Base-by-base conservation (phyloP, 2,797 vertebrate species). In the Mus spretus region DNA sequence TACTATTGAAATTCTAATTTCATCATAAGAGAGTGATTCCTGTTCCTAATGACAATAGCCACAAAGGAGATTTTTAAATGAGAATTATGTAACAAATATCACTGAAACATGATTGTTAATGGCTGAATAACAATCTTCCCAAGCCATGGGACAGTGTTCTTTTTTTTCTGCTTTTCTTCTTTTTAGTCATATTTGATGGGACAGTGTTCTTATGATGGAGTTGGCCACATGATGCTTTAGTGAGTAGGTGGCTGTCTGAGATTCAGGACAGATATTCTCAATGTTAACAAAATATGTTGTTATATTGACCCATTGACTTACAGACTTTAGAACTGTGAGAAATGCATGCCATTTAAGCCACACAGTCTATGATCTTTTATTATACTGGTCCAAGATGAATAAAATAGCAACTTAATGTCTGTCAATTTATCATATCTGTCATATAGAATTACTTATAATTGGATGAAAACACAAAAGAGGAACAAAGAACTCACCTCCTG, bases 401-500 rank as follows among this genome's bases (percentile, higher is more conserved):
- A 83, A 83, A 87, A 91, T 9, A 70, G 67, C 19, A 70, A 70
- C 95, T 92, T 81, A 80, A 83, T 95, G 79, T n/a, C 57, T 97
- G 78, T 90, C 74, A 95, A 90, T 85, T 94, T 77, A 94, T 95
- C 47, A 50, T 63, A 85, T 85, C 50, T 89, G 94, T 94, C 86
- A 77, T 61, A 89, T 47, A 80, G 14, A 88, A 92, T 92, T 97
- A 86, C 61, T 91, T 95, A 90, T 37, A 74, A 89, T 15, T 89
- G 34, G 37, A 96, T n/a, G 7, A 89, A 95, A 97, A 97, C 40
- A 70, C 34, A 72, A 87, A 89, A 94, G 67, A 96, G 55, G 79
- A 94, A 93, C 67, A 80, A 88, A 59, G 37, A 93, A 81, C 50
- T 94, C 28, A 34, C 61, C 53, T 96, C 55, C 17, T 50, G 24